Evolutionary conservation across 2,113 vertebrate species (phyloP).

Genomic region (Halichoerus grypus): DNA sequence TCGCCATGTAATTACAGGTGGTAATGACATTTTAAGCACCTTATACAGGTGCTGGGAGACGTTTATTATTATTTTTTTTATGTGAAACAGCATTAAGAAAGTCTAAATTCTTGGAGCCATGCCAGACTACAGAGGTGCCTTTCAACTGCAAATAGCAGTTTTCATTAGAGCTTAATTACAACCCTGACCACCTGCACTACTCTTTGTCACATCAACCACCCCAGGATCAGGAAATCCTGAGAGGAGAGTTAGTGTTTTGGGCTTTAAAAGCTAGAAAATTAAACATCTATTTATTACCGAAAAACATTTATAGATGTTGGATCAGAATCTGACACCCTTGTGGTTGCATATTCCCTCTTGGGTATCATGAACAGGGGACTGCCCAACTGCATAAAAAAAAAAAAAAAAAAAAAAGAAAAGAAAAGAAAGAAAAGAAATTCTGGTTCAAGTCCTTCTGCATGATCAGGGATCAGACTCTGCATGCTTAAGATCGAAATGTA

Average conservation of each 20-base stretch:
- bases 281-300: slow-evolving; percentile 61
- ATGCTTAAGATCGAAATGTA: neutral
- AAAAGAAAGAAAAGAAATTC: neutral
- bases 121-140: slow-evolving; percentile 86
- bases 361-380: neutral
- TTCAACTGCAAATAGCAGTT: slow-evolving; percentile 84
- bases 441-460: neutral
- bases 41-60: slow-evolving; percentile 84
- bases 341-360: neutral
- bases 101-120: slow-evolving; percentile 78
- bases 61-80: slow-evolving; percentile 64
- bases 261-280: slow-evolving; percentile 51
- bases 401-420: neutral
- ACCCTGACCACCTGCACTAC: slow-evolving; percentile 79
- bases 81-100: slow-evolving; percentile 85
- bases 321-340: neutral
- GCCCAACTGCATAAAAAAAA: neutral
- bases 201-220: slow-evolving; percentile 62
- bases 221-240: slow-evolving; percentile 35
- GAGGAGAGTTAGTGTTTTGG: neutral
- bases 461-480: neutral
- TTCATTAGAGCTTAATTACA: slow-evolving; percentile 85
- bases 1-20: slow-evolving; percentile 87
- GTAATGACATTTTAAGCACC: slow-evolving; percentile 89
- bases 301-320: slow-evolving; percentile 26